Conservation (phyloP, 1,140 invertebrate species). For the Heliconius hermathena region DNA sequence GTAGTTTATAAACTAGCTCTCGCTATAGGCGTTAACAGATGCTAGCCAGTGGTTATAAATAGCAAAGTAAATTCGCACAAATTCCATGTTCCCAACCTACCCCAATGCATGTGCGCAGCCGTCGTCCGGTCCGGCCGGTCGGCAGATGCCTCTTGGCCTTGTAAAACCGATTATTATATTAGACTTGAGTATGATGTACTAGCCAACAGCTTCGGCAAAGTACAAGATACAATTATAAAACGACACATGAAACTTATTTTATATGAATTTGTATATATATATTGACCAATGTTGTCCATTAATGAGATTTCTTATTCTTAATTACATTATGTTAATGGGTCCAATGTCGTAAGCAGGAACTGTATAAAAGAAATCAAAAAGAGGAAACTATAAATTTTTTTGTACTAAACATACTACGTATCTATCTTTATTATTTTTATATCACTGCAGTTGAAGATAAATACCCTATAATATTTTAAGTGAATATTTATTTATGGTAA, state of each 20-base stretch:
- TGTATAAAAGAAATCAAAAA: background rate
- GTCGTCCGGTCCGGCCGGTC: conserved; percentile 57
- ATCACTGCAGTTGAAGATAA: background rate
- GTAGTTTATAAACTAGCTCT: background rate
- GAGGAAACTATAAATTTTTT: background rate
- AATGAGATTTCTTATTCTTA: background rate
- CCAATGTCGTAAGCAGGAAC: background rate
- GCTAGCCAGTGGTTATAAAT: conserved; percentile 8
- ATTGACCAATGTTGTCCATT: background rate
- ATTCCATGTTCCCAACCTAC: conserved; percentile 39
- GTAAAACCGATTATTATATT: conserved; percentile 19
- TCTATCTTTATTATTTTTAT: conserved; percentile 7
- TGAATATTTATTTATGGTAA: no score
- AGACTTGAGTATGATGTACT: conserved; percentile 1
- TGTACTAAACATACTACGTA: background rate
- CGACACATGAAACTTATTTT: background rate
- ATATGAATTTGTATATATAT: background rate
- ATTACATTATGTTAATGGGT: background rate
- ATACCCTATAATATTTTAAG: no score
- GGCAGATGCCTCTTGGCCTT: conserved; percentile 41
- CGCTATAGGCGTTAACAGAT: conserved; percentile 4
- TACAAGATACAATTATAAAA: background rate
- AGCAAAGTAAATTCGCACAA: conserved; percentile 28
- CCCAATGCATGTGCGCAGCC: conserved; percentile 42
- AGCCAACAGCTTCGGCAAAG: background rate